Base-by-base conservation (phyloP, 2,113 vertebrate genomes). In the Leptocoma aspasia region DNA sequence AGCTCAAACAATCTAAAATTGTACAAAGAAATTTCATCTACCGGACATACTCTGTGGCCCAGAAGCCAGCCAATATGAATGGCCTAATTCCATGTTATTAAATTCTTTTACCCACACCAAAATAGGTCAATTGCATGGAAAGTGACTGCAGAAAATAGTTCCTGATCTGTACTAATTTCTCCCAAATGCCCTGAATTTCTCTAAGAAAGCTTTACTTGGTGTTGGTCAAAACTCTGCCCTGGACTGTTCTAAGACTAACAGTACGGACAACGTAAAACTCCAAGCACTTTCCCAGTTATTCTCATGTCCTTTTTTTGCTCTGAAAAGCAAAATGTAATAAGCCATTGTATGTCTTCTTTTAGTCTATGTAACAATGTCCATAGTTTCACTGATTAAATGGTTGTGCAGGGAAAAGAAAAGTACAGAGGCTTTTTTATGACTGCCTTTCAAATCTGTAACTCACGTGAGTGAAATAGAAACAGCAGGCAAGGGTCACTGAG, bases 21-120 rank as follows among this genome's bases (percentile, higher is more conserved):
- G 9, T 35, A 44, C 23, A 44, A 66, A 73, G 64, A 91, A 28
- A 59, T 59, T 41, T 66, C 42, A 78, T 8, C 28, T 70, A 44
- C 24, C 22, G 53, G 42, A 9, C 7, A 1, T 37, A 37, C 26
- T 70, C 33, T n/a, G n/a, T 6, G 7, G 59, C 42, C 63, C 11
- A 5, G 45, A 94, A 83, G 13, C 12, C 33, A 71, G 42, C 33
- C 81, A 54, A 30, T 66, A 70, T 53, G 81, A 70, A 89, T 49
- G 54, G 20, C 93, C 91, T 91, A 66, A 66, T 94, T 96, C 76
- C 83, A 94, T 78, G 42, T 23, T 78, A 92, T 86, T 94, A 69
- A 86, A 70, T 83, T 84, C 14, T 66, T 89, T 71, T 63, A 63
- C 5, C 9, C 45, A 81, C 13, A 37, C 12, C 15, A 89, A 95